Conservation (phyloP, 2,113 vertebrate genomes). For the Bagarius yarrelli region DNA sequence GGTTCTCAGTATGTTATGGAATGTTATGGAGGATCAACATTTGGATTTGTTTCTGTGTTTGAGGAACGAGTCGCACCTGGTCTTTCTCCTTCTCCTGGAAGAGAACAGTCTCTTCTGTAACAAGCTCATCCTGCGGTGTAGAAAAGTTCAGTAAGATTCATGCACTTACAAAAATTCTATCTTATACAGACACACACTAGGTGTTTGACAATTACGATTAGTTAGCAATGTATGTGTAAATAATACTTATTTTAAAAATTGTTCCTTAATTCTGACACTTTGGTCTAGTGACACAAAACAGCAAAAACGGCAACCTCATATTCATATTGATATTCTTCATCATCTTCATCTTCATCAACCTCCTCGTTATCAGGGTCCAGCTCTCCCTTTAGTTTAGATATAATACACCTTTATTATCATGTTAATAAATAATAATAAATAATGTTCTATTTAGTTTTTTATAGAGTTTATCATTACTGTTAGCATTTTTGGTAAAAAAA, state of each 20-base stretch:
- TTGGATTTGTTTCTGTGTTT: neutral
- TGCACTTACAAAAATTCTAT: neutral
- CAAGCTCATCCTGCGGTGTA: slow-evolving; percentile 57
- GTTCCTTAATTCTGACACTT: neutral
- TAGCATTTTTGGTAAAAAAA: neutral
- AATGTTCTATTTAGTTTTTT: too few species aligned
- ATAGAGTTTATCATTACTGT: neutral
- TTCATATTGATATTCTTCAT: slow-evolving; percentile 63
- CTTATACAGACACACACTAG: too few species aligned
- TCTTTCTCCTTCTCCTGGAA: slow-evolving; percentile 43
- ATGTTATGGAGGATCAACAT: neutral
- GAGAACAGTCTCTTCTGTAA: slow-evolving; percentile 31
- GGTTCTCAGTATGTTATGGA: neutral
- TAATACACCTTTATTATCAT: neutral
- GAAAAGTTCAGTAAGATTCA: neutral
- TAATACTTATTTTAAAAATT: neutral
- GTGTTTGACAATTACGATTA: too few species aligned
- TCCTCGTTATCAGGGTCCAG: slow-evolving; percentile 51
- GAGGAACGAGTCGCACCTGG: slow-evolving; percentile 48
- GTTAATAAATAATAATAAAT: neutral
- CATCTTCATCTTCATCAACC: slow-evolving; percentile 44
- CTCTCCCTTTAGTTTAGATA: slow-evolving; percentile 31
- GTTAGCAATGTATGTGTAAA: neutral
- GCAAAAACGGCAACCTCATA: slow-evolving; percentile 62
- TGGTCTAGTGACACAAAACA: neutral